These are phyloP conservation scores for Eciton burchellii DNA, from an alignment of 1,140 invertebrate genomes.

Conservation along the genomic window DNA sequence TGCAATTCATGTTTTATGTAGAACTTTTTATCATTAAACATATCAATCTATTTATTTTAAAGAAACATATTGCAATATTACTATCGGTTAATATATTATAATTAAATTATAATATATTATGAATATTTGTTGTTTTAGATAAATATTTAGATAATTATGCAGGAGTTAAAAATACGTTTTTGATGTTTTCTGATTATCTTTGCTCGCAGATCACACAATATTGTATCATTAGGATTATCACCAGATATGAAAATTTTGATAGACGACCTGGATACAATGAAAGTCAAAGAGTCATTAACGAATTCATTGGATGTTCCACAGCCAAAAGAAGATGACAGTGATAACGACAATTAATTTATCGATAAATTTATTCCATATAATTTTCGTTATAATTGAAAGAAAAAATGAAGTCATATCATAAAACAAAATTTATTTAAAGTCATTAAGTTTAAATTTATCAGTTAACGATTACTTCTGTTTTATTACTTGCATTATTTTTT, in stretches of 20 bases:
- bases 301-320: constrained; percentile 38
- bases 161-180: background rate
- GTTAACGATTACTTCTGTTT: too few species aligned
- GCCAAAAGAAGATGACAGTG: constrained; percentile 80
- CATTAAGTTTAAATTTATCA: constrained; percentile 3
- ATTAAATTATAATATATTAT: background rate
- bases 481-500: constrained; percentile 1
- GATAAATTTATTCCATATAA: constrained; percentile 18
- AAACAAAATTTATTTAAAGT: too few species aligned
- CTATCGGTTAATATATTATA: background rate
- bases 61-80: too few species aligned
- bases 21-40: too few species aligned
- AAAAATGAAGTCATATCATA: background rate
- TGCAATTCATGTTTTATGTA: too few species aligned
- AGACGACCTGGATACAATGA: constrained; percentile 73
- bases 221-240: constrained; percentile 79
- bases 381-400: background rate
- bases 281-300: constrained; percentile 23
- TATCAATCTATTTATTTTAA: too few species aligned
- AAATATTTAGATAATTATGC: background rate
- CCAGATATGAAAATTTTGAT: constrained; percentile 80
- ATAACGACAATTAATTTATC: constrained; percentile 82
- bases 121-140: background rate
- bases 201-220: constrained; percentile 78
- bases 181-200: constrained; percentile 2